Conservation (phyloP, 30 jellyfish, hydroid and myxozoan genomes). For the Chrysaora quinquecirrha region DNA sequence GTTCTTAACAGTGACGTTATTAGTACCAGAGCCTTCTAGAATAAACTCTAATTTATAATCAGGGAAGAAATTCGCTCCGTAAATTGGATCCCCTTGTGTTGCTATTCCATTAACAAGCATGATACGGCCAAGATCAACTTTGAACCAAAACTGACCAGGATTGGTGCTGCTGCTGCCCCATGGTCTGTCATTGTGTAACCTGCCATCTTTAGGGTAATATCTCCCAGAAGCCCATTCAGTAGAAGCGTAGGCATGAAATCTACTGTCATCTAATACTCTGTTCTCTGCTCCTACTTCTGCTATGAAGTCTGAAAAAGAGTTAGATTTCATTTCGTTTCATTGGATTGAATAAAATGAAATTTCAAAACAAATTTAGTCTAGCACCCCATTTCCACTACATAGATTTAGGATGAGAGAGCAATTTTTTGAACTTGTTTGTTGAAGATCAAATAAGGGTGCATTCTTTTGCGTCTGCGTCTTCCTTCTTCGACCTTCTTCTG, state of each 20-base stretch:
- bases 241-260: conserved; percentile 35
- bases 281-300: conserved; percentile 61
- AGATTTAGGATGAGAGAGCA: no score
- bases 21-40: conserved; percentile 3
- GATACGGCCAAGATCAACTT: conserved; percentile 63
- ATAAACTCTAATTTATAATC: conserved; percentile 54
- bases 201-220: conserved; percentile 50
- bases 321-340: no score
- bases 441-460: no score
- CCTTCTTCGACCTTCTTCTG: no score
- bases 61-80: conserved; percentile 48
- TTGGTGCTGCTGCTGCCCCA: conserved; percentile 31
- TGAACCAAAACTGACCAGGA: conserved; percentile 30
- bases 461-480: no score
- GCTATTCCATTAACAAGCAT: conserved; percentile 69
- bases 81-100: conserved; percentile 67
- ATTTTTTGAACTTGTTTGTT: no score
- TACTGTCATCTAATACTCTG: conserved; percentile 52
- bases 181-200: conserved; percentile 53
- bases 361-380: no score
- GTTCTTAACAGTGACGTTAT: conserved; percentile 12
- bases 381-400: no score
- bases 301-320: background rate
- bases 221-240: conserved; percentile 21
- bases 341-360: no score